These are phyloP conservation scores for Drosophila anceps DNA, from an alignment of 2,888 invertebrate genomes.

Conservation along the genomic window DNA sequence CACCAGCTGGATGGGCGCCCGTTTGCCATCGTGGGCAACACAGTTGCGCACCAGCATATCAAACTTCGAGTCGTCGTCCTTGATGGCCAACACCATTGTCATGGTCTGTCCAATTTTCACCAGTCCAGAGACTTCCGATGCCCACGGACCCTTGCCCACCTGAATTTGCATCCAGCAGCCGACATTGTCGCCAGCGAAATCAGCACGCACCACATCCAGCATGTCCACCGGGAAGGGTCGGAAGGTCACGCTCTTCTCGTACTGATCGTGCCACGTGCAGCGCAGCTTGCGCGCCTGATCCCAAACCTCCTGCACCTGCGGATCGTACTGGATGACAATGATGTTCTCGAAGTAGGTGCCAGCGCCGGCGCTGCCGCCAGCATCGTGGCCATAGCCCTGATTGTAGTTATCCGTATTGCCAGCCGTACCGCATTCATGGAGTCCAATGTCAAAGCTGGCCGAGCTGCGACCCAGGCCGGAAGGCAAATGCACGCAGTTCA, in stretches of 20 bases:
- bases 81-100: constrained; percentile 98
- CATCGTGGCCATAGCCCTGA: constrained; percentile 94
- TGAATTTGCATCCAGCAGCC: constrained; percentile 99
- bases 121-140: constrained; percentile 96
- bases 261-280: constrained; percentile 98
- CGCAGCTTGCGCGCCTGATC: constrained; percentile 96
- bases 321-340: constrained; percentile 96
- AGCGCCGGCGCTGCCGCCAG: constrained; percentile 87
- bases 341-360: constrained; percentile 98
- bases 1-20: constrained; percentile 96
- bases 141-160: constrained; percentile 97
- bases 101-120: constrained; percentile 98
- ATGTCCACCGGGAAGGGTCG: constrained; percentile 97
- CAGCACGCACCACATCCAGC: constrained; percentile 97
- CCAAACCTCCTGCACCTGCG: constrained; percentile 97
- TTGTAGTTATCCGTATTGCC: constrained; percentile 96
- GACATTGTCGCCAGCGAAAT: constrained; percentile 97
- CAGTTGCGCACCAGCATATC: constrained; percentile 98
- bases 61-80: constrained; percentile 97
- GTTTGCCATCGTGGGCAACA: constrained; percentile 97
- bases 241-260: constrained; percentile 97
- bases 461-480: constrained; percentile 94
- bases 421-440: constrained; percentile 96
- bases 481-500: constrained; percentile 95
- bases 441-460: constrained; percentile 95